Percentiles rank a stretch among this genome's conserved stretches.
Conservation (phyloP, 2,113 vertebrate genomes). For the Dicentrarchus labrax region DNA sequence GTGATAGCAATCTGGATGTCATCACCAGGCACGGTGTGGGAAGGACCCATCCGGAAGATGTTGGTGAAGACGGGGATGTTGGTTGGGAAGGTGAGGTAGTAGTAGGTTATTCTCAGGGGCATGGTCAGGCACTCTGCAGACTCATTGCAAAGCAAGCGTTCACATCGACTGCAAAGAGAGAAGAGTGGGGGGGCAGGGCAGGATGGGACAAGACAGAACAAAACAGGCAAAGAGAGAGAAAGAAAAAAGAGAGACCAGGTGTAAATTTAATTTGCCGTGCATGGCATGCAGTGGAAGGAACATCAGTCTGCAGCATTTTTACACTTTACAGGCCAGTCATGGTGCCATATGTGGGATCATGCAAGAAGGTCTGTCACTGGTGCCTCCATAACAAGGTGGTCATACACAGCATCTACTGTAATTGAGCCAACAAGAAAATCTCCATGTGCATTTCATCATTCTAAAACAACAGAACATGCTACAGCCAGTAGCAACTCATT, state of each 20-base stretch:
- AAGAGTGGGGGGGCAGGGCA: slow-evolving; percentile 51
- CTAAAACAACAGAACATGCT: slow-evolving; percentile 72
- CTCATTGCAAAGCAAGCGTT: slow-evolving; percentile 98
- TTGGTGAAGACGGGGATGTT: slow-evolving; percentile 94
- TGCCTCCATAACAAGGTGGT: slow-evolving; percentile 28
- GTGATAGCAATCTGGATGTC: slow-evolving; percentile 92
- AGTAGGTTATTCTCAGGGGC: slow-evolving; percentile 98
- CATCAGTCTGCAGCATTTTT: slow-evolving; percentile 51
- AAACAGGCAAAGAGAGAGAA: slow-evolving; percentile 71
- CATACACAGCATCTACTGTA: slow-evolving; percentile 35
- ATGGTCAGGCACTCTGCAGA: slow-evolving; percentile 94
- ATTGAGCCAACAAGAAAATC: slow-evolving; percentile 31
- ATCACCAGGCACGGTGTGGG: slow-evolving; percentile 89
- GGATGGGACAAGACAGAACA: slow-evolving; percentile 73
- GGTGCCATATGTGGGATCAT: slow-evolving; percentile 69
- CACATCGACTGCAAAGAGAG: slow-evolving; percentile 95
- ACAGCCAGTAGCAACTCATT: slow-evolving; percentile 52
- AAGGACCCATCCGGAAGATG: slow-evolving; percentile 98
- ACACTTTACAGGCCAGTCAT: slow-evolving; percentile 47
- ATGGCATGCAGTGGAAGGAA: slow-evolving; percentile 80
- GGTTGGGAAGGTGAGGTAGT: slow-evolving; percentile 98
- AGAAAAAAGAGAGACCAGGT: slow-evolving; percentile 62
- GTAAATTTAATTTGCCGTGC: slow-evolving; percentile 79
- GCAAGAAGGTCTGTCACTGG: slow-evolving; percentile 60
- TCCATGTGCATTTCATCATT: slow-evolving; percentile 36